Conservation (phyloP, 2,113 vertebrate genomes). For the Galbula dea region DNA sequence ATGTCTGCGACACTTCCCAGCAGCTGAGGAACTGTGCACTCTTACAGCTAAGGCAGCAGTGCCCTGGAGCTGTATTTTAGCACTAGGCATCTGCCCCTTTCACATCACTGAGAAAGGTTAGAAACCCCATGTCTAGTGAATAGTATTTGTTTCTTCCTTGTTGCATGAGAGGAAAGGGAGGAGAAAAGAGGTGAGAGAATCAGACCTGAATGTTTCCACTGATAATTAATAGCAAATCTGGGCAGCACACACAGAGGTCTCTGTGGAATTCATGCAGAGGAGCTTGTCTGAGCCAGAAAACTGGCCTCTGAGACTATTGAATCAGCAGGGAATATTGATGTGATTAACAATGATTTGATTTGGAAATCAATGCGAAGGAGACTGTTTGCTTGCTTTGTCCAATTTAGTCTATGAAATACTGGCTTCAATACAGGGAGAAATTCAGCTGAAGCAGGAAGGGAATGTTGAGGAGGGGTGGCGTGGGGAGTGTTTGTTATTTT, state of each 20-base stretch:
- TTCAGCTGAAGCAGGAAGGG: not conserved
- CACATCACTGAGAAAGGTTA: not conserved
- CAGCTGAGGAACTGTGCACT: not conserved
- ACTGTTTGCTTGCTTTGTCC: slow-evolving; percentile 20
- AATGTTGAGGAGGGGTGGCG: not conserved
- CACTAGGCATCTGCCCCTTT: not conserved
- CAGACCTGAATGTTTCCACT: not conserved
- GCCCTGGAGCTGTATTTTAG: not conserved
- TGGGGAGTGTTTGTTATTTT: not conserved
- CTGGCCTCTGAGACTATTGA: not conserved
- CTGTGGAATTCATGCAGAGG: not conserved
- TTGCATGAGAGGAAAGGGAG: not conserved
- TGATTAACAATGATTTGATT: slow-evolving; percentile 33
- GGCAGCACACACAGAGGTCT: not conserved
- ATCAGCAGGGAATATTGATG: slow-evolving; percentile 8
- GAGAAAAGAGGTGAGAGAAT: not conserved
- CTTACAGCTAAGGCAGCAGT: not conserved
- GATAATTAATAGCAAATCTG: not conserved
- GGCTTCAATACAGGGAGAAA: not conserved
- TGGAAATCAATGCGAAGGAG: slow-evolving; percentile 35
- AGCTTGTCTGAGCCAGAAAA: not conserved
- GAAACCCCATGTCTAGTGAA: not conserved
- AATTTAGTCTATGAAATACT: slow-evolving; percentile 10
- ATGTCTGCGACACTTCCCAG: not conserved
- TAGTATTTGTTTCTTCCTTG: not conserved